Percentiles rank a stretch among this genome's conserved stretches.
Conservation (phyloP, 2,888 invertebrate genomes). For the Xylota sylvarum region DNA sequence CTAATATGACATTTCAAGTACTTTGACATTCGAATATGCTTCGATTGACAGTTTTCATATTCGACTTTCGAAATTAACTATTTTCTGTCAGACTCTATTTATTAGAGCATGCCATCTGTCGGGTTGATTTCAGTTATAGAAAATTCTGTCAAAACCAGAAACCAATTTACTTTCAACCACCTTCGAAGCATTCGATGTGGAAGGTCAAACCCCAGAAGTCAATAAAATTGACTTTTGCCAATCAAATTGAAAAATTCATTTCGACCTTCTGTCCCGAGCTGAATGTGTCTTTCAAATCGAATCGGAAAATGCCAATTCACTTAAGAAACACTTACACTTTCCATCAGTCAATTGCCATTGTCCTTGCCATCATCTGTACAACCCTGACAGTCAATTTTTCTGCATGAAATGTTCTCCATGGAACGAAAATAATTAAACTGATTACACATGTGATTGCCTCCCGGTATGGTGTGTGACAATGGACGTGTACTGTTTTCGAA, state of each 20-base stretch:
- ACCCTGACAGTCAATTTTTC: not conserved
- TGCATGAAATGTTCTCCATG: not conserved
- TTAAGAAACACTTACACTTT: not conserved
- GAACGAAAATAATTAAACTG: slow-evolving; percentile 21
- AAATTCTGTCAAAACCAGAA: too few relatives aligned
- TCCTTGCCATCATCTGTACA: not conserved
- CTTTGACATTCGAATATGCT: too few relatives aligned
- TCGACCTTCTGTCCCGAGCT: not conserved
- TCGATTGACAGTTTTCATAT: too few relatives aligned
- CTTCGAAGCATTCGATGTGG: too few relatives aligned
- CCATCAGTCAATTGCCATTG: not conserved
- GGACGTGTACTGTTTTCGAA: not conserved
- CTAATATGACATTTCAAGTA: too few relatives aligned
- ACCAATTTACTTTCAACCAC: too few relatives aligned
- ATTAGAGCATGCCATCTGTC: too few relatives aligned
- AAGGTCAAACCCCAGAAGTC: not conserved
- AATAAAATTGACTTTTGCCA: not conserved
- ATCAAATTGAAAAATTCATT: not conserved
- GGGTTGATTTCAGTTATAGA: too few relatives aligned
- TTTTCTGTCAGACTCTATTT: too few relatives aligned
- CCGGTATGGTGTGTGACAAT: not conserved
- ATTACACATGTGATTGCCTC: slow-evolving; percentile 16
- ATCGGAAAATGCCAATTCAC: not conserved
- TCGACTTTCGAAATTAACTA: too few relatives aligned
- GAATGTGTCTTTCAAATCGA: not conserved